A percentile compares a stretch with the other conserved stretches of the same genome.
Conservation (phyloP, 2,113 vertebrate species). For the Nymphicus hollandicus region DNA sequence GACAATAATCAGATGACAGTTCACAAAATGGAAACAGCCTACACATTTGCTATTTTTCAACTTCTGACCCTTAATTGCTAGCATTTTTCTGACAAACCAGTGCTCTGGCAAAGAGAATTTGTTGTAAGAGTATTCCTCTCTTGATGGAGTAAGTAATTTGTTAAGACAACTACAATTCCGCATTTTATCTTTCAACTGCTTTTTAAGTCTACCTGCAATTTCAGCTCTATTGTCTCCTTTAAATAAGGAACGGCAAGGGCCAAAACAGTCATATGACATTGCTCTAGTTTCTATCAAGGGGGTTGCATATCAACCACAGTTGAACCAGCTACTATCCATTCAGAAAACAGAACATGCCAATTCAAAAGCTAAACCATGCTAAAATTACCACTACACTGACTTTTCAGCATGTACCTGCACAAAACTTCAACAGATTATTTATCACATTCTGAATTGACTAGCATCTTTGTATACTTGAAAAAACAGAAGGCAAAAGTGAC, state of each 20-base stretch:
- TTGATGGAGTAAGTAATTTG: neutral
- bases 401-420: neutral
- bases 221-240: neutral
- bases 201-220: neutral
- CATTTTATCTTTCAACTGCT: neutral
- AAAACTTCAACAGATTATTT: neutral
- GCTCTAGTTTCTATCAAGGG: neutral
- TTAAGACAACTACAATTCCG: neutral
- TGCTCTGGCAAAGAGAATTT: neutral
- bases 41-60: neutral
- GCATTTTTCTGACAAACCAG: neutral
- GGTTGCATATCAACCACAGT: neutral
- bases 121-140: neutral
- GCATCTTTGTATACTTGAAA: neutral
- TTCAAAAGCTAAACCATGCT: neutral
- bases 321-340: neutral
- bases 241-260: neutral
- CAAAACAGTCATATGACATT: neutral
- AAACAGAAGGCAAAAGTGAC: neutral
- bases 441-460: neutral
- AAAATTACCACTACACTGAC: neutral
- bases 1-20: neutral
- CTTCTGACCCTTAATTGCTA: neutral
- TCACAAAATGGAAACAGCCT: neutral
- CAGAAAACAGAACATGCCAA: neutral